These are phyloP conservation scores for Halictus quadricinctus DNA, from an alignment of 2,888 invertebrate genomes.

Conservation along the genomic window DNA sequence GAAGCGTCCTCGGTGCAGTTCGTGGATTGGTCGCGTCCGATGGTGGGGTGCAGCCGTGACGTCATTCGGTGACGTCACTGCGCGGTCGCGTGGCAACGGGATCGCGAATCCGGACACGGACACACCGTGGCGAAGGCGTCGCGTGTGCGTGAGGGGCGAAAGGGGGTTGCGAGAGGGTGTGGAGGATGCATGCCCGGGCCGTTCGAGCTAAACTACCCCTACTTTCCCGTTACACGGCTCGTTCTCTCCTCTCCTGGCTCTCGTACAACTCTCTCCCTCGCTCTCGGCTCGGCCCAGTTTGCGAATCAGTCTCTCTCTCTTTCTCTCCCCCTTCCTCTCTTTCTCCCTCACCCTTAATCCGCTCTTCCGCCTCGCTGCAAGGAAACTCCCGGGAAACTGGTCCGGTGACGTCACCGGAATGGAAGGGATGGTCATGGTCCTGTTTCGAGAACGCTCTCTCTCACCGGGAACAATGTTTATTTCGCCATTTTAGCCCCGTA, in stretches of 20 bases:
- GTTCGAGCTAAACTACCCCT: conserved; percentile 73
- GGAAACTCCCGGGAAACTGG: conserved; percentile 62
- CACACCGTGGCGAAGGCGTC: conserved; percentile 46
- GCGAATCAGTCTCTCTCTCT: conserved; percentile 29
- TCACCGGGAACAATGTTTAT: conserved; percentile 1
- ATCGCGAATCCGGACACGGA: conserved; percentile 76
- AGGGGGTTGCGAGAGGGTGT: conserved; percentile 27
- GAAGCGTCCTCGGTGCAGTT: conserved; percentile 25
- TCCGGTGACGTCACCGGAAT: conserved; percentile 59
- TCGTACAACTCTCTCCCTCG: conserved; percentile 7
- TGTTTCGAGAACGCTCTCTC: conserved; percentile 33
- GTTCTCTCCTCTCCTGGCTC: conserved; percentile 31
- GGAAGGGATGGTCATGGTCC: conserved; percentile 58
- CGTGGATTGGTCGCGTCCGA: conserved; percentile 46
- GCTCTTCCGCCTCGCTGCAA: conserved; percentile 43
- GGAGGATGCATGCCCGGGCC: conserved; percentile 71
- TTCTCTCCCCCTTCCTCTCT: conserved; percentile 30
- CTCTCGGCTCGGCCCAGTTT: conserved; percentile 50
- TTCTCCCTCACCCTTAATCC: conserved; percentile 38
- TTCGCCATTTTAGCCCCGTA: conserved; percentile 11
- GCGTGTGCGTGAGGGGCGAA: conserved; percentile 39
- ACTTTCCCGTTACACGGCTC: conserved; percentile 45
- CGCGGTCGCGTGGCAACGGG: conserved; percentile 74
- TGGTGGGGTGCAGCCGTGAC: conserved; percentile 67
- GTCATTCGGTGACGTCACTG: conserved; percentile 72